phyloP scores from a whole-genome alignment of 2,113 vertebrate genomes.

The Vidua macroura region DNA sequence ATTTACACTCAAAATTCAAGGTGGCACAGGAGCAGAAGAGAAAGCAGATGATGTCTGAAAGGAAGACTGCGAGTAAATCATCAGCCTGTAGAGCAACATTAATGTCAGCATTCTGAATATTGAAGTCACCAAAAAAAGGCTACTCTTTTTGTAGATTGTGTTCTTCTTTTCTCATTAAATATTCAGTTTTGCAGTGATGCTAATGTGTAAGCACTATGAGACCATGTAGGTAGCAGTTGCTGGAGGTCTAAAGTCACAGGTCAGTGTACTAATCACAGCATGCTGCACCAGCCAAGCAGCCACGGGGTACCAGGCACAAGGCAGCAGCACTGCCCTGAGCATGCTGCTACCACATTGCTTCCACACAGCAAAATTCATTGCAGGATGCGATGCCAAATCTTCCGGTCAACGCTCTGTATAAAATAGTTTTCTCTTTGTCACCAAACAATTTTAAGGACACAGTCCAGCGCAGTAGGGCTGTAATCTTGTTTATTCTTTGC shows the following conservation, averaged over 20 bases:
- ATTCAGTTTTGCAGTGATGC: not conserved
- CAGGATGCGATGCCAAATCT: not conserved
- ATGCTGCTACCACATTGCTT: not conserved
- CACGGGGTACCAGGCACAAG: not conserved
- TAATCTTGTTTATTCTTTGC: conserved; percentile 48
- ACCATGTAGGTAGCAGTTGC: conserved; percentile 3
- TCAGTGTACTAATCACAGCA: not conserved
- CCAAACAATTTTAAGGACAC: not conserved
- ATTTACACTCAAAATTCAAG: not conserved
- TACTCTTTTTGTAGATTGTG: not conserved
- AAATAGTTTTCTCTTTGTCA: not conserved
- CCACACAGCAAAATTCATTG: not conserved
- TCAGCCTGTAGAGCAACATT: not conserved
- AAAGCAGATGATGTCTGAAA: not conserved
- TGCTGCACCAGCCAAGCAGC: not conserved
- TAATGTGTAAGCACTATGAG: not conserved
- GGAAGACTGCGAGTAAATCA: not conserved
- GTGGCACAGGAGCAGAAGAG: not conserved
- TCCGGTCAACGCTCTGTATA: not conserved
- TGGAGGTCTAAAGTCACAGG: conserved; percentile 1
- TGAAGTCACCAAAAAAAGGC: not conserved
- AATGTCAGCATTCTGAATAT: not conserved
- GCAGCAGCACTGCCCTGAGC: not conserved
- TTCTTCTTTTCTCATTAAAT: not conserved
- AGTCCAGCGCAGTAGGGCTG: not conserved